phyloP scores from a whole-genome alignment of 64 coral and sea anemone species.

The Montipora capricornis region DNA sequence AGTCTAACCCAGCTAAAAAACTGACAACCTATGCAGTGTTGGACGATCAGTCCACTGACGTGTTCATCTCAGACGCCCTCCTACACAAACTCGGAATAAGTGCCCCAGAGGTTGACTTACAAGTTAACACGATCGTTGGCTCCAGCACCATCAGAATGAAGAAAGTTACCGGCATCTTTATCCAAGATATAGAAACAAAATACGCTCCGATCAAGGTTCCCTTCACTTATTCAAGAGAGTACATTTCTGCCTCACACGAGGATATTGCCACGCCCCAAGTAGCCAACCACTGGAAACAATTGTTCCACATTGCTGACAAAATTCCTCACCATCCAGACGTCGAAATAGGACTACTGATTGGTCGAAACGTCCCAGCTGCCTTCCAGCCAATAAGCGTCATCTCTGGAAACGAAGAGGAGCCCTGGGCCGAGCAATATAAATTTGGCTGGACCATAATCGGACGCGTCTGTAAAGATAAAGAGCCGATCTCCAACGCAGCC shows the following conservation, averaged over 20 bases:
- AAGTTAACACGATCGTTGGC: too few species aligned
- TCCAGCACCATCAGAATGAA: too few species aligned
- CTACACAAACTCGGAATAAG: constrained; percentile 1
- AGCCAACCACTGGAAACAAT: constrained; percentile 31
- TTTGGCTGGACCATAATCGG: constrained; percentile 61
- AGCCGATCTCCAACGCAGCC: background rate
- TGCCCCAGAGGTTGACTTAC: constrained; percentile 44
- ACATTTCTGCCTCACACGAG: constrained; percentile 36
- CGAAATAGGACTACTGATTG: constrained; percentile 54
- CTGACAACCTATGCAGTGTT: constrained; percentile 66
- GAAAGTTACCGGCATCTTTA: constrained; percentile 27
- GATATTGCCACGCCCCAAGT: constrained; percentile 22
- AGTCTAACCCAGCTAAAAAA: constrained; percentile 48
- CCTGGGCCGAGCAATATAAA: constrained; percentile 65
- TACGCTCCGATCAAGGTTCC: constrained; percentile 33
- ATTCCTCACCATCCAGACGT: constrained; percentile 23
- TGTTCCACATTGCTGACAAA: constrained; percentile 32
- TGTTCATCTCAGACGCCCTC: constrained; percentile 58
- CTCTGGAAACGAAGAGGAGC: constrained; percentile 10
- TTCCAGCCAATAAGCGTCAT: constrained; percentile 43
- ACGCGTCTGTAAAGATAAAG: constrained; percentile 14
- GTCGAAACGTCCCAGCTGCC: constrained; percentile 46
- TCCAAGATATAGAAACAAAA: constrained; percentile 48
- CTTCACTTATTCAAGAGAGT: constrained; percentile 45
- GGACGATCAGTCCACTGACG: constrained; percentile 76